These are phyloP conservation scores for Vulpes ferrilata DNA, from an alignment of 2,113 vertebrate species.

Conservation along the genomic window DNA sequence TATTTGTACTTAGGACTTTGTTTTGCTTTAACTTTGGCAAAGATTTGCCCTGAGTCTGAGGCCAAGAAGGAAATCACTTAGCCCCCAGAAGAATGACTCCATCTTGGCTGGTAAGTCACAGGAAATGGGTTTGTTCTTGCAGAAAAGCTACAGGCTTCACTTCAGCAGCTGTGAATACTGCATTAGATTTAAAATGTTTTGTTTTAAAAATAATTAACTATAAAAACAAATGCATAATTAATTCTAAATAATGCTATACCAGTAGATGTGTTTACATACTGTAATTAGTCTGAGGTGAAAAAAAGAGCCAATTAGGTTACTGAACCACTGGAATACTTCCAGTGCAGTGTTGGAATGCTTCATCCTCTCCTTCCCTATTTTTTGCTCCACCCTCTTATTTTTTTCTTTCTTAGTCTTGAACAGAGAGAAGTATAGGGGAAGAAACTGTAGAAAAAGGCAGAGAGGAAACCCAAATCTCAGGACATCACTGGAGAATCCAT, in stretches of 20 bases:
- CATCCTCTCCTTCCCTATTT: not conserved
- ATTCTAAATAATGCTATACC: not conserved
- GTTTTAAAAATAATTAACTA: conserved; percentile 35
- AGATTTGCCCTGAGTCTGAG: conserved; percentile 20
- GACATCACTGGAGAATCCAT: not conserved
- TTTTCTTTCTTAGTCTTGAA: not conserved
- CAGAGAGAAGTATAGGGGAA: not conserved
- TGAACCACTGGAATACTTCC: not conserved
- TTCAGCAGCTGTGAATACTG: not conserved
- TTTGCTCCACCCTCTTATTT: accelerated
- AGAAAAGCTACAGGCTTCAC: conserved; percentile 13
- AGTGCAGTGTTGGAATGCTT: not conserved
- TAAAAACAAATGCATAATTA: not conserved
- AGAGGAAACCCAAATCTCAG: not conserved
- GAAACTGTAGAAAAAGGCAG: not conserved
- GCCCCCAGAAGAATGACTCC: not conserved
- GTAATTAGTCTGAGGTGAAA: not conserved
- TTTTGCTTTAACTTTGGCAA: conserved; percentile 39
- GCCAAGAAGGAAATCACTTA: conserved; percentile 46
- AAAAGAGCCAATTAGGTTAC: not conserved
- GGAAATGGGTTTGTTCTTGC: conserved; percentile 13
- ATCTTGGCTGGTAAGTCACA: conserved; percentile 6
- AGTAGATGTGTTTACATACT: conserved; percentile 5
- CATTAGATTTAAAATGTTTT: conserved; percentile 30
- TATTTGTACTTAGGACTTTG: conserved; percentile 41